Evolutionary conservation across 2,797 vertebrate genomes (phyloP), one percentile per base, ranked within the genome.

Genomic region (Parambassis ranga): DNA sequence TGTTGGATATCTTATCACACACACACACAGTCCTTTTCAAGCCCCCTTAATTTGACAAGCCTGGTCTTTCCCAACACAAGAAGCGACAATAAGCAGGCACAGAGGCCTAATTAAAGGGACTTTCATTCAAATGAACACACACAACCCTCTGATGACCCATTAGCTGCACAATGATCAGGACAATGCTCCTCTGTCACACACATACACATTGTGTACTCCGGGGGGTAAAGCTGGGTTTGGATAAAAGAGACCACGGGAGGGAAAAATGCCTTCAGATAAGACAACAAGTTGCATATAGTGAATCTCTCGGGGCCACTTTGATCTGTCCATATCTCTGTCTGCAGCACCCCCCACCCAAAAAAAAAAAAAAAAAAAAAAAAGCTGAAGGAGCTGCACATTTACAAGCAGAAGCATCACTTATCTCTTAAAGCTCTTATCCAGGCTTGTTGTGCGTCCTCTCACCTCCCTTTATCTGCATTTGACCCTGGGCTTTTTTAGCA

Each of bases 51-150:
- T 85, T 84, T 82, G 77, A 86, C 84, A 74, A 70, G 73, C 50
- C 73, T 86, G 76, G 88, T 87, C 79, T 84, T 71, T 53, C 27
- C 37, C 64, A 68, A 81, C 77, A 83, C 65, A 65, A 81, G 58
- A 79, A 71, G 69, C 76, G 77, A 87, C 79, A 90, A 82, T 86
- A 81, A 85, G 62, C 75, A 69, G 66, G 46, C 73, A 74, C 78
- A 83, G 71, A 13, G 55, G 76, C 39, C 76, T 85, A 83, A 90
- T 86, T 88, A 87, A 87, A 68, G 73, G 61, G 74, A 77, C 70
- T 86, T 82, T 86, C 65, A 82, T 83, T 84, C 71, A 81, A 80
- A 80, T 87, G 64, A 82, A 73, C 80, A 83, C 84, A 49, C 60
- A 76, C 74, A 81, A 44, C 60, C 66, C 72, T 82, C 79, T 72